These are phyloP conservation scores for Chymomyza procnemis DNA, from an alignment of 2,888 invertebrate genomes.

Conservation along the genomic window DNA sequence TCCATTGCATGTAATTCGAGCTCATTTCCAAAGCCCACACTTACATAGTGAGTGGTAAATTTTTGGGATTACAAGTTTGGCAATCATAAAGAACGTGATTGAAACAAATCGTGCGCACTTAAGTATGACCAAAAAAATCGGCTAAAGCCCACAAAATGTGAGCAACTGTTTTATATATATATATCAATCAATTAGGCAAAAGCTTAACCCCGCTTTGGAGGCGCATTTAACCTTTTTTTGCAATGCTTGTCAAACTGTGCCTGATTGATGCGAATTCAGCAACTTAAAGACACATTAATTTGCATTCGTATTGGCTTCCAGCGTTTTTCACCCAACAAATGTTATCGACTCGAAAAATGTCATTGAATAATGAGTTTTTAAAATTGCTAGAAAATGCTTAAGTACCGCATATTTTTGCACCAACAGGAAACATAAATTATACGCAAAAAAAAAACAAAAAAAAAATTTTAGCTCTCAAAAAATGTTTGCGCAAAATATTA, in stretches of 20 bases:
- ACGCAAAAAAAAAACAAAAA: slow-evolving; percentile 32
- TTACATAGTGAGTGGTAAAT: slow-evolving; percentile 28
- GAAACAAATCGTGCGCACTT: slow-evolving; percentile 11
- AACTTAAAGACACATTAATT: slow-evolving; percentile 75
- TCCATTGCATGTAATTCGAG: slow-evolving; percentile 39
- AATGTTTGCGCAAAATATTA: slow-evolving; percentile 30
- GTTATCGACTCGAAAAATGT: slow-evolving; percentile 44
- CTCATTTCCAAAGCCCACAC: slow-evolving; percentile 45
- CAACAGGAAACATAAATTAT: slow-evolving; percentile 73
- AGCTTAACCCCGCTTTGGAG: slow-evolving; percentile 14
- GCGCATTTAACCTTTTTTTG: slow-evolving; percentile 55
- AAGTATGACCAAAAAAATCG: slow-evolving; percentile 2
- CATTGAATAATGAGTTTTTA: slow-evolving; percentile 64
- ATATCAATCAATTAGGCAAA: slow-evolving; percentile 27
- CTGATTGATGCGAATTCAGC: slow-evolving; percentile 61
- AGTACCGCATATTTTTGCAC: slow-evolving; percentile 9
- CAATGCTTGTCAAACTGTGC: slow-evolving; percentile 56
- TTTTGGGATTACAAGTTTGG: neutral
- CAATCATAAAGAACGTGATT: slow-evolving; percentile 16
- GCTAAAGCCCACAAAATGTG: neutral
- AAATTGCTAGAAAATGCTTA: slow-evolving; percentile 11
- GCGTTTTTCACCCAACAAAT: slow-evolving; percentile 12
- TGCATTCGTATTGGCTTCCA: slow-evolving; percentile 66
- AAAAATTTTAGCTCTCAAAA: slow-evolving; percentile 35
- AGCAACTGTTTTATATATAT: neutral